These are phyloP conservation scores for Drosophila nr. fundita DNA, from an alignment of 2,888 invertebrate species.

Conservation along the genomic window DNA sequence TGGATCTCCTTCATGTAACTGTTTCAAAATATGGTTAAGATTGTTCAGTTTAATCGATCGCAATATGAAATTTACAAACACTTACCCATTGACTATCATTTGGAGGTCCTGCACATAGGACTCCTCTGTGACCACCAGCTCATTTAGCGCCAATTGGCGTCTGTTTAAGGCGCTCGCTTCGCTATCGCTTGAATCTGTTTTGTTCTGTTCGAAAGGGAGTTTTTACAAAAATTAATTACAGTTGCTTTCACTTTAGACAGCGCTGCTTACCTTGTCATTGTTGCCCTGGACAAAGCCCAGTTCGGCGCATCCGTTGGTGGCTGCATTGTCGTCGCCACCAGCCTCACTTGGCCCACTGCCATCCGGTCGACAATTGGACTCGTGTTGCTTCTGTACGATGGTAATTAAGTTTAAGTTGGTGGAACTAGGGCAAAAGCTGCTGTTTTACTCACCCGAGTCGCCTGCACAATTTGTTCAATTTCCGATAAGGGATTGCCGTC, in stretches of 20 bases:
- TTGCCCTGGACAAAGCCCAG: conserved; percentile 78
- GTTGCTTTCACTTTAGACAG: background rate
- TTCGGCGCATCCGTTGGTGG: conserved; percentile 78
- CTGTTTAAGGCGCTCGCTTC: conserved; percentile 85
- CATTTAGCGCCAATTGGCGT: conserved; percentile 93
- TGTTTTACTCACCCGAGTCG: conserved; percentile 92
- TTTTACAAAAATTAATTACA: background rate
- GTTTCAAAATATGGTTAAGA: background rate
- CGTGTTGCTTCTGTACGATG: conserved; percentile 83
- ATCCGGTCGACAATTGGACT: conserved; percentile 81
- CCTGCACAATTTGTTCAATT: conserved; percentile 98
- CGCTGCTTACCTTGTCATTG: conserved; percentile 82
- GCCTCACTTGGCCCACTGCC: conserved; percentile 46
- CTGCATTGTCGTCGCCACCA: conserved; percentile 61
- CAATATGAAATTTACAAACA: background rate
- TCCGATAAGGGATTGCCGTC: conserved; percentile 95
- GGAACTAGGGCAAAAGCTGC: background rate
- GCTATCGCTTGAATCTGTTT: conserved; percentile 84
- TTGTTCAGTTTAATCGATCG: background rate
- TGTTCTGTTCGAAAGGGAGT: conserved; percentile 60
- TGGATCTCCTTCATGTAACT: conserved; percentile 91
- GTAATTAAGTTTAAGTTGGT: background rate
- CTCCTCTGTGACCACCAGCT: conserved; percentile 97
- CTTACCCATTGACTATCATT: conserved; percentile 88
- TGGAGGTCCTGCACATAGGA: conserved; percentile 96